A percentile compares a stretch with the other conserved stretches of the same genome.
These are phyloP conservation scores for Acronicta leporina DNA, from an alignment of 2,888 invertebrate genomes.

Conservation along the genomic window DNA sequence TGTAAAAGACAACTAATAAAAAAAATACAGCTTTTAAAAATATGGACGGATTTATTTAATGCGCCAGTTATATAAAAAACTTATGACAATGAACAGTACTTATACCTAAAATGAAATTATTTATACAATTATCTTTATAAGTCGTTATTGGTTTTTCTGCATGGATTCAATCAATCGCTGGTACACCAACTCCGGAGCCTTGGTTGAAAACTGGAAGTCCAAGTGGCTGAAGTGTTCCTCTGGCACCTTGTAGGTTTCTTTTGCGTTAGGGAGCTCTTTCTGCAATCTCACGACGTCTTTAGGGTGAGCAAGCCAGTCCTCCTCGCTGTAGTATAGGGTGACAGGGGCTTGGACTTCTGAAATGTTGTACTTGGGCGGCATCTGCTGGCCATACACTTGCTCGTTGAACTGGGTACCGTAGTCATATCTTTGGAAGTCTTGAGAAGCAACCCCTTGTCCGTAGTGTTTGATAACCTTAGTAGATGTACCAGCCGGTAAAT, in stretches of 20 bases:
- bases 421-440: constrained; percentile 79
- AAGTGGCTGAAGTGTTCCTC: constrained; percentile 82
- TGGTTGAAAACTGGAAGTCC: constrained; percentile 83
- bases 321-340: constrained; percentile 79
- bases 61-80: constrained; percentile 64
- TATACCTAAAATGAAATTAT: constrained; percentile 56
- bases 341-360: constrained; percentile 79
- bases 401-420: constrained; percentile 75
- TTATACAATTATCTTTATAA: constrained; percentile 44
- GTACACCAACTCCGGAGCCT: constrained; percentile 76
- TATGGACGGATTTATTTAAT: constrained; percentile 74
- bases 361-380: constrained; percentile 79
- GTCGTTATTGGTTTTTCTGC: constrained; percentile 57
- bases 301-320: constrained; percentile 91
- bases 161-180: constrained; percentile 76
- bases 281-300: constrained; percentile 89
- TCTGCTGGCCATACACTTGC: constrained; percentile 73
- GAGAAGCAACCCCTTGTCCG: constrained; percentile 82
- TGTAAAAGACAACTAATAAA: too few species aligned
- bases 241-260: constrained; percentile 87
- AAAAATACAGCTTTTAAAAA: constrained; percentile 23
- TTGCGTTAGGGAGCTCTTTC: constrained; percentile 87
- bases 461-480: constrained; percentile 87
- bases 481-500: constrained; percentile 89
- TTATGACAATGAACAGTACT: constrained; percentile 57